Evolutionary conservation across 2,113 vertebrate genomes (phyloP).

Genomic region (Rhea americana): DNA sequence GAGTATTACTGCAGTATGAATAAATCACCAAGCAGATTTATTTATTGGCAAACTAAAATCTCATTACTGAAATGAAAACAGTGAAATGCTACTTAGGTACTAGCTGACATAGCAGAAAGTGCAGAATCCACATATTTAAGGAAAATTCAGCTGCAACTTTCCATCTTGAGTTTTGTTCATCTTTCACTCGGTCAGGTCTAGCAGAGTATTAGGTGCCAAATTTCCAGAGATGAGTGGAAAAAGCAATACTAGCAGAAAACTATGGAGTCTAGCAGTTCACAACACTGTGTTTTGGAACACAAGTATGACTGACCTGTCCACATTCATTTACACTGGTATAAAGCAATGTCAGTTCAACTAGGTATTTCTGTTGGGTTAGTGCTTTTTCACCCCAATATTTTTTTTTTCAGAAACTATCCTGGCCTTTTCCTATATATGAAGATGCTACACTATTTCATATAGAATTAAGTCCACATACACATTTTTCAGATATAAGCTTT

Average conservation of each 20-base stretch:
- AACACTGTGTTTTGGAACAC: neutral
- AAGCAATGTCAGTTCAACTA: neutral
- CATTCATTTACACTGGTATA: neutral
- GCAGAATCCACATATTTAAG: neutral
- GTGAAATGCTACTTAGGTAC: neutral
- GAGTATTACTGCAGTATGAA: neutral
- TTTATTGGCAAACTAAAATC: neutral
- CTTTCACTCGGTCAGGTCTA: neutral
- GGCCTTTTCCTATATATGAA: too few species aligned
- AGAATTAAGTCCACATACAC: neutral
- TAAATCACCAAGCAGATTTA: neutral
- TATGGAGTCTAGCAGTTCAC: neutral
- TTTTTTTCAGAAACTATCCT: neutral
- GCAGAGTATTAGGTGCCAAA: neutral
- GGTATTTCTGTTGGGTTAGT: neutral
- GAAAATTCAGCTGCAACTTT: neutral
- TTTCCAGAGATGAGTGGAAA: neutral
- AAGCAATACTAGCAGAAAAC: neutral
- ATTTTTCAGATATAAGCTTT: neutral
- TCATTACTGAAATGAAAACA: neutral
- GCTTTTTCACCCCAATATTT: neutral
- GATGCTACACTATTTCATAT: neutral
- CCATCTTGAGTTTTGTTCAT: neutral
- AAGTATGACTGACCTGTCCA: neutral
- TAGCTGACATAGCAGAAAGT: neutral